These are phyloP conservation scores for Petrophora chlorosata DNA, from an alignment of 2,888 invertebrate genomes.

Conservation along the genomic window DNA sequence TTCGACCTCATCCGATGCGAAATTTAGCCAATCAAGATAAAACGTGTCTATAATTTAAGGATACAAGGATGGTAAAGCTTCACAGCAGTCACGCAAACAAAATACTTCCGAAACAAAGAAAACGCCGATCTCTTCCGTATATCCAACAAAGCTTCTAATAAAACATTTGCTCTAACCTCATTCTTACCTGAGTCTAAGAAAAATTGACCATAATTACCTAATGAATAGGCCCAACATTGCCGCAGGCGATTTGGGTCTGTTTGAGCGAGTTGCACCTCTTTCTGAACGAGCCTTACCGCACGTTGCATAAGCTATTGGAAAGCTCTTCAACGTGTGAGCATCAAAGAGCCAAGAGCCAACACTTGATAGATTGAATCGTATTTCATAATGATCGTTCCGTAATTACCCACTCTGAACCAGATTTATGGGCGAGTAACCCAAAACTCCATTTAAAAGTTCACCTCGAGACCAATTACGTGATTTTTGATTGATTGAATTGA, in stretches of 20 bases:
- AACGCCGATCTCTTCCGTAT: background rate
- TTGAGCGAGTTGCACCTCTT: slow-evolving; percentile 47
- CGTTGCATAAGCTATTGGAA: slow-evolving; percentile 58
- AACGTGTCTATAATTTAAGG: background rate
- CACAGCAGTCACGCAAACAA: slow-evolving; percentile 10
- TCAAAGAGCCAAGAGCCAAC: no score
- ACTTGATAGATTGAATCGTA: slow-evolving; percentile 53
- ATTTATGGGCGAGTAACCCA: slow-evolving; percentile 56
- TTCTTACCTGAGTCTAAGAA: slow-evolving; percentile 55
- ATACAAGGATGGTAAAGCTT: slow-evolving; percentile 10
- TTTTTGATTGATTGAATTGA: slow-evolving; percentile 45
- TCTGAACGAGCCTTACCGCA: slow-evolving; percentile 41
- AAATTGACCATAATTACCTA: slow-evolving; percentile 60
- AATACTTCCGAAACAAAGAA: slow-evolving; percentile 2
- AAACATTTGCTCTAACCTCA: slow-evolving; percentile 21
- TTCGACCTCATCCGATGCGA: slow-evolving; percentile 1
- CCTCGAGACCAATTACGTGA: slow-evolving; percentile 45
- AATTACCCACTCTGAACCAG: slow-evolving; percentile 58
- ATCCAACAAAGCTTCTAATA: slow-evolving; percentile 3
- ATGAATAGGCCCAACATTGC: slow-evolving; percentile 48
- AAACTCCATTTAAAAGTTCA: slow-evolving; percentile 50
- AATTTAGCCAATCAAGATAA: slow-evolving; percentile 1
- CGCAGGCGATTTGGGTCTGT: slow-evolving; percentile 37
- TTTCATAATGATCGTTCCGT: slow-evolving; percentile 59
- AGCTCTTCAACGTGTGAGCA: slow-evolving; percentile 43